Evolutionary conservation across 1,140 invertebrate species (phyloP).

Genomic region (Solenopsis fugax): DNA sequence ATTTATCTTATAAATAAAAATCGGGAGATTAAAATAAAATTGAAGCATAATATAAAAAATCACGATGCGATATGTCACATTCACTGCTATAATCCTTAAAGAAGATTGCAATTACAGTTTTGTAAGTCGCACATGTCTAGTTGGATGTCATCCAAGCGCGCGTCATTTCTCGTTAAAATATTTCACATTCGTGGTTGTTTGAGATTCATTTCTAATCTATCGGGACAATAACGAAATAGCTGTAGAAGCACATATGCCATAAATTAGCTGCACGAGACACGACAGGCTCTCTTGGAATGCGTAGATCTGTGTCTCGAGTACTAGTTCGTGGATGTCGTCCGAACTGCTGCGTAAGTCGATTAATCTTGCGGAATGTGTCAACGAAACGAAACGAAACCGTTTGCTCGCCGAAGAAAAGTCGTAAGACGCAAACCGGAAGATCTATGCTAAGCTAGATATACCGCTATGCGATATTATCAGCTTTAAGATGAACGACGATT

Average conservation of each 20-base stretch:
- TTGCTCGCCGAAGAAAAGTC: constrained; percentile 2
- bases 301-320: constrained; percentile 24
- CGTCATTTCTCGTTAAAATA: background rate
- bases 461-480: constrained; percentile 44
- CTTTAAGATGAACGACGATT: constrained; percentile 24
- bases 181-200: background rate
- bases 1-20: too few relatives aligned
- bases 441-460: constrained; percentile 31
- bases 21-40: too few relatives aligned
- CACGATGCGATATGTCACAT: too few relatives aligned
- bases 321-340: constrained; percentile 9
- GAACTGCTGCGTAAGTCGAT: constrained; percentile 27
- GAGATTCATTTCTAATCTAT: background rate
- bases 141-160: background rate
- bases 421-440: constrained; percentile 36
- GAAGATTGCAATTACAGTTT: too few relatives aligned
- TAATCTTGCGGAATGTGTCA: constrained; percentile 68
- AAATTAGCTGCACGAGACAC: background rate
- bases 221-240: background rate
- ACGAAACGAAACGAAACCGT: constrained; percentile 41
- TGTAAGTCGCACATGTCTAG: too few relatives aligned
- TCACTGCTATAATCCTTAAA: too few relatives aligned
- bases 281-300: constrained; percentile 24
- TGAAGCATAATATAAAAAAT: too few relatives aligned
- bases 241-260: too few relatives aligned